Evolutionary conservation across 1,140 invertebrate genomes (phyloP).

Genomic region (Diorhabda carinulata): DNA sequence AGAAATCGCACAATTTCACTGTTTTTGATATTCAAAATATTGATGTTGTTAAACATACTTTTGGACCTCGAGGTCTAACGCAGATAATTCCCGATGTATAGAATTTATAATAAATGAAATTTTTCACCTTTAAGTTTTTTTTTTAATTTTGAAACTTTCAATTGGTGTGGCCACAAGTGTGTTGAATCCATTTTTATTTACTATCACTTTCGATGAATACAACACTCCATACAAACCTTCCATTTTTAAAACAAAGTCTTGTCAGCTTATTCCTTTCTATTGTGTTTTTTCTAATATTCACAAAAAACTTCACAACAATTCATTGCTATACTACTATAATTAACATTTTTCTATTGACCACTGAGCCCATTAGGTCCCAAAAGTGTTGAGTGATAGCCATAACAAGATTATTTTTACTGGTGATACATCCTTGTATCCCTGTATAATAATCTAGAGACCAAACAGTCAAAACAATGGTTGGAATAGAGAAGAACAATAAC

Average conservation of each 20-base stretch:
- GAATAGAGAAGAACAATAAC: no score
- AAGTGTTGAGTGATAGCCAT: no score
- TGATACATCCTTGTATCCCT: no score
- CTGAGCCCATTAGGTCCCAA: no score
- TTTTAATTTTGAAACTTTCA: neutral
- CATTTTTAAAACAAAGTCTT: neutral
- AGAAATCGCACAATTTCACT: constrained; percentile 72
- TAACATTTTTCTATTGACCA: no score
- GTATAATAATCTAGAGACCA: no score
- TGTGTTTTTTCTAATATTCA: no score
- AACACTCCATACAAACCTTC: neutral
- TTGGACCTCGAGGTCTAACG: constrained; percentile 35
- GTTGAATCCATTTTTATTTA: neutral
- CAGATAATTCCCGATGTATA: constrained; percentile 31
- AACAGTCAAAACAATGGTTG: no score
- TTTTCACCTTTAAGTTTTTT: neutral
- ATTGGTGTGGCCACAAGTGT: neutral
- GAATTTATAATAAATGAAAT: neutral
- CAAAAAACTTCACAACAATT: no score
- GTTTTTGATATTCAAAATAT: constrained; percentile 69
- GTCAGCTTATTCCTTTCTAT: neutral
- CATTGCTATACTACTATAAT: no score
- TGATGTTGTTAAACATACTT: constrained; percentile 51
- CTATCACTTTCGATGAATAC: neutral
- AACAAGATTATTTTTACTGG: no score